phyloP scores from a whole-genome alignment of 92 coral and sea anemone species.

The Meandrina meandrites region DNA sequence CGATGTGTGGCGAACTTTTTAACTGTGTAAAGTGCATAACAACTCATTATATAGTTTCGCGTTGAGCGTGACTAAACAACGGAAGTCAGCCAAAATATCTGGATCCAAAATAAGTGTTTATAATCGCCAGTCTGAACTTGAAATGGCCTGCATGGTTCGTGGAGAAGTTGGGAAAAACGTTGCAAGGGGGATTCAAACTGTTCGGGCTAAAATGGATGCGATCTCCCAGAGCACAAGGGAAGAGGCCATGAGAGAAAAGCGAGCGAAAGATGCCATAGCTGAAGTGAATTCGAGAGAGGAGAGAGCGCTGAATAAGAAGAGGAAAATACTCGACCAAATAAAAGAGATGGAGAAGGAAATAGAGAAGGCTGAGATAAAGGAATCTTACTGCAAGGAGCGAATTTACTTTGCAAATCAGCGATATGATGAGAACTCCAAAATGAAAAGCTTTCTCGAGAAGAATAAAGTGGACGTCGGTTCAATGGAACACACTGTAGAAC shows the following conservation, averaged over 20 bases:
- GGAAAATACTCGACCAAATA: constrained; percentile 56
- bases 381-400: constrained; percentile 54
- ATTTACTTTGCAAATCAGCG: constrained; percentile 53
- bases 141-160: constrained; percentile 33
- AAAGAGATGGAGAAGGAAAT: constrained; percentile 48
- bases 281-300: constrained; percentile 55
- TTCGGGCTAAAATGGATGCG: constrained; percentile 60
- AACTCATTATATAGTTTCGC: constrained; percentile 7
- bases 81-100: neutral
- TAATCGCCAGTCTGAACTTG: neutral
- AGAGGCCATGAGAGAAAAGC: constrained; percentile 46
- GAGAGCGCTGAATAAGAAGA: constrained; percentile 50
- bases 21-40: constrained; percentile 9
- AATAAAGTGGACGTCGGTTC: constrained; percentile 59
- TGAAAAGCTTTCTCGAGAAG: constrained; percentile 50
- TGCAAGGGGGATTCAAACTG: constrained; percentile 6
- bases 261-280: constrained; percentile 51
- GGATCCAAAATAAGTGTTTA: neutral
- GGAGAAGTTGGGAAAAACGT: constrained; percentile 15
- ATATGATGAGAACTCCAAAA: constrained; percentile 52
- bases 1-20: constrained; percentile 15
- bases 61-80: constrained; percentile 15
- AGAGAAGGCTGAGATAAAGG: constrained; percentile 55
- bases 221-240: constrained; percentile 32
- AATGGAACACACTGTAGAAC: constrained; percentile 37